Base-by-base conservation (phyloP, 2,888 invertebrate species). In the Anaspis maculata region DNA sequence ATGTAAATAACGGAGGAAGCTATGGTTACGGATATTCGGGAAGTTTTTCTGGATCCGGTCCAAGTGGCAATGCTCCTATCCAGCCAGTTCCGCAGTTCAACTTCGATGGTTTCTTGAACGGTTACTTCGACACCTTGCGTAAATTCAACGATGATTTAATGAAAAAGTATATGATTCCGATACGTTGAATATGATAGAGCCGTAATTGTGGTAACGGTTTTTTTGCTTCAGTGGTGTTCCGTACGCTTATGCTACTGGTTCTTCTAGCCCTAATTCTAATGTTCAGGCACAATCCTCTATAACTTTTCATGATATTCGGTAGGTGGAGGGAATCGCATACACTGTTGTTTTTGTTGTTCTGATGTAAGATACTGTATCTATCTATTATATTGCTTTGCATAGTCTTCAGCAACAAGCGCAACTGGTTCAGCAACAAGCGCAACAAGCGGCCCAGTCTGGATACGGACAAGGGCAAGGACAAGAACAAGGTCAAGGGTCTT, bases 61-160 rank as follows among this genome's bases (percentile, higher is more conserved):
- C 4, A 2, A 29, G 37, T 12, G 27, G 23, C 15, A 27, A 27
- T 13, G 21, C 25, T 6, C 23, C 32, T 4, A 24, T 36, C 25
- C 51, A 48, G 13, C 23, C 32, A 4, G 19, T 36, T 26, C 51
- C 49, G 13, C 35, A 35, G 21, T n/a, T n/a, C n/a, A n/a, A n/a
- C n/a, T 51, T 49, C 25, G 50, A 52, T 42, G 34, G 44, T 25
- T 42, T 44, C 19, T 34, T 51, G 10, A 35, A 26, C 21, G 45
- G 40, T 15, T 59, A 58, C 33, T 43, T 60, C 15, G 49, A 51
- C 9, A 43, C 44, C 26, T 37, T 61, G 30, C 48, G 49, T 27
- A 56, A 51, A 30, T 54, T 56, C 34, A 53, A 60, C 32, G 49
- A 58, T 27, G 46, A 55, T 39, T 46, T 61, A 27, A 39, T 52